A percentile compares a stretch with the other conserved stretches of the same genome.
These are phyloP conservation scores for Xylophagus ater DNA, from an alignment of 2,888 invertebrate species.

Conservation along the genomic window DNA sequence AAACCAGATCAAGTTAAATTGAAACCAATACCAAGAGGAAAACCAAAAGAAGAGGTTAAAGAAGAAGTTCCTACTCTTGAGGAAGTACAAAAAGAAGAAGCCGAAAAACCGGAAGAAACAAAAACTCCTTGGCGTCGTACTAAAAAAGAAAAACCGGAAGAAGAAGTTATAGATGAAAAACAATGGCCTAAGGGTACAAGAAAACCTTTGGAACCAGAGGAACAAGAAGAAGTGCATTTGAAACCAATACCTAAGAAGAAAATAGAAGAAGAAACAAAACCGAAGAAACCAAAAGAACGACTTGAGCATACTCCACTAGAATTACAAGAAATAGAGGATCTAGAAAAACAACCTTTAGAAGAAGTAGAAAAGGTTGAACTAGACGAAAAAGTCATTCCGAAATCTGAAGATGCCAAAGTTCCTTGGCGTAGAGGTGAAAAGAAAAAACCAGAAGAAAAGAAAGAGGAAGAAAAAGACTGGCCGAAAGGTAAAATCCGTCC, in stretches of 20 bases:
- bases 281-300: conserved; percentile 14
- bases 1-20: conserved; percentile 21
- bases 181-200: conserved; percentile 20
- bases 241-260: conserved; percentile 29
- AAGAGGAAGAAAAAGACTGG: conserved; percentile 33
- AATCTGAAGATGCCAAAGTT: conserved; percentile 9
- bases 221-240: conserved; percentile 24
- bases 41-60: conserved; percentile 8
- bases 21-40: conserved; percentile 20
- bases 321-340: conserved; percentile 19
- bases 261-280: conserved; percentile 4
- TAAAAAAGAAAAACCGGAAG: conserved; percentile 36
- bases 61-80: conserved; percentile 15
- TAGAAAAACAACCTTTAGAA: conserved; percentile 19
- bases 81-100: conserved; percentile 22
- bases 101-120: not conserved
- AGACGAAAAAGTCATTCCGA: conserved; percentile 17
- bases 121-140: conserved; percentile 33
- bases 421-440: conserved; percentile 18
- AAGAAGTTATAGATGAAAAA: conserved; percentile 23
- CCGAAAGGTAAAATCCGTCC: conserved; percentile 37
- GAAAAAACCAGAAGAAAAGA: conserved; percentile 25
- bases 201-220: conserved; percentile 15
- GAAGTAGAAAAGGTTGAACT: conserved; percentile 28
- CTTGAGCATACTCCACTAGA: conserved; percentile 19